Evolutionary conservation across 2,888 invertebrate genomes (phyloP).

Genomic region (Aricia artaxerxes): DNA sequence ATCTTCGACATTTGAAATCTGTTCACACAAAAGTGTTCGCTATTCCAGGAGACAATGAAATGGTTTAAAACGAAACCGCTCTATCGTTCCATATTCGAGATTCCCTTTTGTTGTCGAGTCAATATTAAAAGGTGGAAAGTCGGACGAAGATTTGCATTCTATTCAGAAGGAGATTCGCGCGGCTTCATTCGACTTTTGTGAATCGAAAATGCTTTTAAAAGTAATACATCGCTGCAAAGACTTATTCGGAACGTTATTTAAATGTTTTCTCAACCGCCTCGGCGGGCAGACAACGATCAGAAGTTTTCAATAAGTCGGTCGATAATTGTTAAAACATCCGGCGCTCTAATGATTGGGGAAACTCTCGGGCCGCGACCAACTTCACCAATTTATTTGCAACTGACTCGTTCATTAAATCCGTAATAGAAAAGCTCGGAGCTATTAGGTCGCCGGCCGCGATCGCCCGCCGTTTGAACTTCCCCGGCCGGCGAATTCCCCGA

Average conservation of each 20-base stretch:
- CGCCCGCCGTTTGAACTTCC: slow-evolving; percentile 60
- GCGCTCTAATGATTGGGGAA: slow-evolving; percentile 15
- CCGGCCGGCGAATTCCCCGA: slow-evolving; percentile 64
- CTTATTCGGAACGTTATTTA: background rate
- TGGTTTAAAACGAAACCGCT: slow-evolving; percentile 22
- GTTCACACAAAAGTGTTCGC: slow-evolving; percentile 39
- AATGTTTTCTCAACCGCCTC: background rate
- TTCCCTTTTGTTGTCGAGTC: slow-evolving; percentile 22
- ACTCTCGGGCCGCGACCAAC: slow-evolving; percentile 3
- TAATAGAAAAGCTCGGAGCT: slow-evolving; percentile 46
- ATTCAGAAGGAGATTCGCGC: background rate
- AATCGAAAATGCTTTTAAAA: slow-evolving; percentile 8
- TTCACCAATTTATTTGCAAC: slow-evolving; percentile 35
- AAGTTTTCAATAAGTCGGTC: slow-evolving; percentile 3
- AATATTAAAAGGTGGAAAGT: slow-evolving; percentile 18
- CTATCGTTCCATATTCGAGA: slow-evolving; percentile 24
- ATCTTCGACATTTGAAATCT: slow-evolving; percentile 40
- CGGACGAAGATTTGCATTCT: slow-evolving; percentile 10
- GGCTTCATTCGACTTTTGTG: slow-evolving; percentile 7
- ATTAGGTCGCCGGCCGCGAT: slow-evolving; percentile 51
- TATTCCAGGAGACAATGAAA: slow-evolving; percentile 34
- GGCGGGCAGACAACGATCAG: background rate
- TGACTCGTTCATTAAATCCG: slow-evolving; percentile 39
- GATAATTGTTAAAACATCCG: slow-evolving; percentile 31
- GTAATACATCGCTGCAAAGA: background rate